phyloP scores from a whole-genome alignment of 2,797 vertebrate species.

The Ctenopoma kingsleyae region DNA sequence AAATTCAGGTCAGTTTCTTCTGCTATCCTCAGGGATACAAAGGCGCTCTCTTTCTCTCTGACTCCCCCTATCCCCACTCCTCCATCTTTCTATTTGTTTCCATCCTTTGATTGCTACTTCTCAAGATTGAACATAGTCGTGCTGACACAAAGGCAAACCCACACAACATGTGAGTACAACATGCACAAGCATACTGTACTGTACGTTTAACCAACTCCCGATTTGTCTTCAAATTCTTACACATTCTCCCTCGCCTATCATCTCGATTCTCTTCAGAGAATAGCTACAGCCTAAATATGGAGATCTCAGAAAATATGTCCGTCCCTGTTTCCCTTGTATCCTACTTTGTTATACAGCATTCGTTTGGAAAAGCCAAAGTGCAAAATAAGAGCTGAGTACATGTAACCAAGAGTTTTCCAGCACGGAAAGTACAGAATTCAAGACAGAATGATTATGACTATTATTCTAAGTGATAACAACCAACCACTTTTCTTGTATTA shows the following conservation, averaged over 20 bases:
- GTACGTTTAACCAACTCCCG: not conserved
- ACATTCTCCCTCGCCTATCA: conserved; percentile 11
- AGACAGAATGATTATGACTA: not conserved
- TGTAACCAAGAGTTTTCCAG: not conserved
- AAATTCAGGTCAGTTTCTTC: conserved; percentile 72
- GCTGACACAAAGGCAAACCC: conserved; percentile 22
- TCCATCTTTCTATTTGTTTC: conserved; percentile 44
- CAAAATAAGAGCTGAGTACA: not conserved
- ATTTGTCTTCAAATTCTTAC: not conserved
- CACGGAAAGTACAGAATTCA: not conserved
- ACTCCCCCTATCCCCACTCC: not conserved
- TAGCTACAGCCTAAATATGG: conserved; percentile 42
- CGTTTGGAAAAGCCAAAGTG: conserved; percentile 5
- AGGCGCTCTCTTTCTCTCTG: conserved; percentile 23
- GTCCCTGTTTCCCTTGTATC: conserved; percentile 22
- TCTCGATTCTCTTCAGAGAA: conserved; percentile 28
- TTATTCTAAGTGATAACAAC: not conserved
- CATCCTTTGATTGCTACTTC: conserved; percentile 20
- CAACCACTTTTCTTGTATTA: not conserved
- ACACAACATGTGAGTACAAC: conserved; percentile 16
- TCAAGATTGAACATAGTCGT: conserved; percentile 4
- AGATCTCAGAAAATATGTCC: conserved; percentile 34
- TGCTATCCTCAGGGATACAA: conserved; percentile 49
- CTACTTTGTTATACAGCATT: conserved; percentile 12
- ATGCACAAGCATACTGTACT: not conserved